Conservation (phyloP, 2,888 invertebrate species). For the Cetonia aurata region DNA sequence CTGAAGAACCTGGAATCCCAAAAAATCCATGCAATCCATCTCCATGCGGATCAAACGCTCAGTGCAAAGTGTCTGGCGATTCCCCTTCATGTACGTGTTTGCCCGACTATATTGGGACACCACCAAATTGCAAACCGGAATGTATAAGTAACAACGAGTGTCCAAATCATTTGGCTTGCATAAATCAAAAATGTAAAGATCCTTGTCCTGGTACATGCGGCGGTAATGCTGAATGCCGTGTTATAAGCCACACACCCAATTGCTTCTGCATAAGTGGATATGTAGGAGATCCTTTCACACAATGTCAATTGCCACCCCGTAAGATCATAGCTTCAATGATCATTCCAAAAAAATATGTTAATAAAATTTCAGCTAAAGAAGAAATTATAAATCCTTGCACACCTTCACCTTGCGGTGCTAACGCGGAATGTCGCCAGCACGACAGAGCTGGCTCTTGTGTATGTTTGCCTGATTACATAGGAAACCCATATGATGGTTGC, state of each 20-base stretch:
- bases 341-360: too few species aligned
- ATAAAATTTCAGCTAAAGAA: conserved; percentile 59
- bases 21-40: conserved; percentile 81
- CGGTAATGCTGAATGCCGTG: conserved; percentile 79
- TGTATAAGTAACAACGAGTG: conserved; percentile 85
- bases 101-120: conserved; percentile 75
- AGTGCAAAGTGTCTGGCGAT: conserved; percentile 77
- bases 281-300: conserved; percentile 82
- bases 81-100: conserved; percentile 83
- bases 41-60: conserved; percentile 85
- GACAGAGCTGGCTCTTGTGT: conserved; percentile 74
- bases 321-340: conserved; percentile 5
- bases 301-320: conserved; percentile 69
- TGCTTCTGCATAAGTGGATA: conserved; percentile 77
- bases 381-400: conserved; percentile 71
- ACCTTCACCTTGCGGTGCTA: conserved; percentile 75
- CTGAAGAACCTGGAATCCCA: conserved; percentile 60
- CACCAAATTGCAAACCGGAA: conserved; percentile 84
- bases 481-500: conserved; percentile 80
- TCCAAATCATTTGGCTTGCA: conserved; percentile 76
- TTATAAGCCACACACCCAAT: conserved; percentile 80
- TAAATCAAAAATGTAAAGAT: conserved; percentile 81
- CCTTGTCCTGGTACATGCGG: conserved; percentile 81
- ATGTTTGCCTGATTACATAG: conserved; percentile 76
- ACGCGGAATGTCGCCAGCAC: conserved; percentile 74